Percentiles rank a stretch among this genome's conserved stretches.
Evolutionary conservation across 2,113 vertebrate genomes (phyloP).

Genomic region (Haplochromis burtoni): DNA sequence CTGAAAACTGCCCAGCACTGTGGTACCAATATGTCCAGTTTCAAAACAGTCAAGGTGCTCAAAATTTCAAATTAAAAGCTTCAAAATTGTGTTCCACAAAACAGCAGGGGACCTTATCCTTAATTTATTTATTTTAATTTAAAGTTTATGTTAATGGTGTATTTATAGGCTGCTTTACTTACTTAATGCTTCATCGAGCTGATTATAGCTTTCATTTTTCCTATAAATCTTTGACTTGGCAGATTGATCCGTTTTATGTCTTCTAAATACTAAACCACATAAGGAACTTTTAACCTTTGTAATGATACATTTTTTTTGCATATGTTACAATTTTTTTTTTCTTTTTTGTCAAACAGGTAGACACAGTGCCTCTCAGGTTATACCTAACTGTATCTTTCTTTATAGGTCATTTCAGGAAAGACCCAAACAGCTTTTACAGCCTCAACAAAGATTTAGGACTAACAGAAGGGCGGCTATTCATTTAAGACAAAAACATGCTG

Average conservation of each 20-base stretch:
- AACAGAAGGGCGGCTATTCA: not conserved
- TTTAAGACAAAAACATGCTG: not conserved
- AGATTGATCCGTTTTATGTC: not conserved
- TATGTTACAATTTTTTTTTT: too few species aligned
- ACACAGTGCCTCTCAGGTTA: not conserved
- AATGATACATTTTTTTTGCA: not conserved
- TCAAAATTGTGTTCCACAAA: not conserved
- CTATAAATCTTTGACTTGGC: not conserved
- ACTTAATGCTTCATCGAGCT: not conserved
- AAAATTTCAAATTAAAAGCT: not conserved
- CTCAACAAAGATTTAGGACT: not conserved
- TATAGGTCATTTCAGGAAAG: not conserved
- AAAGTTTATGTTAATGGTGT: not conserved
- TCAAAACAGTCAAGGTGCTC: not conserved
- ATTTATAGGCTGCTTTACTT: not conserved
- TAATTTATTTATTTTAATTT: not conserved
- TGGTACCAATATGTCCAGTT: not conserved
- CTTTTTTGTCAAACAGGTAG: not conserved
- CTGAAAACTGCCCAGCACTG: not conserved
- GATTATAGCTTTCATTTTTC: not conserved
- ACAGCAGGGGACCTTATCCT: not conserved
- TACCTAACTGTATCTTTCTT: not conserved
- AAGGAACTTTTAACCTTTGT: not conserved
- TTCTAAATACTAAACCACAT: not conserved
- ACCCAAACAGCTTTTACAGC: not conserved